Base-by-base conservation (phyloP, 1,140 invertebrate genomes). In the Gonioctena quinquepunctata region DNA sequence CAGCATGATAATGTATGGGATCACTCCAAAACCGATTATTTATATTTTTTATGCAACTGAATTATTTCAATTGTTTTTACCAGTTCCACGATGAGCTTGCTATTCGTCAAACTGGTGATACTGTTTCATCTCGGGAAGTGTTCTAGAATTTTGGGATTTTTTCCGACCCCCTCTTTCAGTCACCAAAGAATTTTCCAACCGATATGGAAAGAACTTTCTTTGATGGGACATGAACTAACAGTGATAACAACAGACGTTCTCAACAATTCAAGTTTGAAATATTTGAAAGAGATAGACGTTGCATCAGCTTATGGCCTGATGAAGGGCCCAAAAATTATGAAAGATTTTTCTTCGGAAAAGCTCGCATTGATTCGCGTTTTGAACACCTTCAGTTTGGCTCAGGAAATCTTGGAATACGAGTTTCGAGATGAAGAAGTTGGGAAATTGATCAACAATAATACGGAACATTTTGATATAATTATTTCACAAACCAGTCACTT, bases 91-190 rank as follows among this genome's bases (percentile, higher is more conserved):
- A 42, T 42, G 33, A 42, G n/a, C n/a, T 0, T 13, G 11, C 2
- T 42, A 13, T 42, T 42, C n/a, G 33, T 42, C 8, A 13, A 3
- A 0, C 4, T 42, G n/a, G 11, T n/a, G 33, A n/a, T 42, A 42
- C 2, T 42, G 11, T 8, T 13, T 2, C 33, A 42, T 13, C n/a
- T 42, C 48, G 76, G 68, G 25, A n/a, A 13, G 11, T 11, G 71
- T 48, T 76, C 80, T 5, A 81, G 82, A 33, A 80, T 84, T 69
- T 71, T 84, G 0, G 76, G 77, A 0, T 65, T 82, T 2, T 81
- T 83, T 68, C 78, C 82, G n/a, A 78, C 79, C 66, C 77, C 81
- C 26, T 80, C 76, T 52, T 82, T 82, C 71, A 80, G 82, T 72
- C 81, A 84, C 70, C 82, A 83, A 71, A 74, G 72, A 7, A 76